A percentile compares a stretch with the other conserved stretches of the same genome.
phyloP scores from a whole-genome alignment of 2,888 invertebrate species.

The Parelbella ahira region DNA sequence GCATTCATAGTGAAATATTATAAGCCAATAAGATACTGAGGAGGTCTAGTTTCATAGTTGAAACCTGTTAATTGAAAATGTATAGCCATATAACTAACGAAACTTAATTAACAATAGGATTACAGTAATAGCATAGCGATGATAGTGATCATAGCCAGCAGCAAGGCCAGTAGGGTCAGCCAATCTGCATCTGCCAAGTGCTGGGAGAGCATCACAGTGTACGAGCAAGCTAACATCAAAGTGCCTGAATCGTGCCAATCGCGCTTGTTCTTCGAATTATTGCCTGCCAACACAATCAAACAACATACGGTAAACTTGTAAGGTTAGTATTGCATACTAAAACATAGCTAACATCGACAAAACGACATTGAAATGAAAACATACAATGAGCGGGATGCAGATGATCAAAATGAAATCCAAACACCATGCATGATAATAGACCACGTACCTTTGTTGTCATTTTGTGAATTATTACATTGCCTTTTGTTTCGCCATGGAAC shows the following conservation, averaged over 20 bases:
- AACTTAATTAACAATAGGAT: slow-evolving; percentile 28
- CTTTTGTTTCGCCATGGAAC: slow-evolving; percentile 74
- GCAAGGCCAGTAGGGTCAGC: slow-evolving; percentile 86
- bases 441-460: slow-evolving; percentile 76
- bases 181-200: slow-evolving; percentile 87
- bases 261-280: slow-evolving; percentile 69
- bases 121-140: slow-evolving; percentile 84
- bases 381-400: slow-evolving; percentile 53
- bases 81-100: too few species aligned
- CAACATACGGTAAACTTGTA: slow-evolving; percentile 33
- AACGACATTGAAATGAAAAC: slow-evolving; percentile 15
- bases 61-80: too few species aligned
- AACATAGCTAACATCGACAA: slow-evolving; percentile 23
- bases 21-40: too few species aligned
- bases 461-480: slow-evolving; percentile 70
- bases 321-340: slow-evolving; percentile 23
- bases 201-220: slow-evolving; percentile 85
- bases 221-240: slow-evolving; percentile 88
- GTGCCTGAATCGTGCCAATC: slow-evolving; percentile 83
- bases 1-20: too few species aligned
- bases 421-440: slow-evolving; percentile 68
- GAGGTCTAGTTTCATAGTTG: too few species aligned
- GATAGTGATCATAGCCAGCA: slow-evolving; percentile 87
- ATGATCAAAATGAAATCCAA: slow-evolving; percentile 70
- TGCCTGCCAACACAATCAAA: slow-evolving; percentile 66